Evolutionary conservation across 1,140 invertebrate species (phyloP), one percentile per base, ranked within the genome.

Genomic region (Aphelinus atriplicis): DNA sequence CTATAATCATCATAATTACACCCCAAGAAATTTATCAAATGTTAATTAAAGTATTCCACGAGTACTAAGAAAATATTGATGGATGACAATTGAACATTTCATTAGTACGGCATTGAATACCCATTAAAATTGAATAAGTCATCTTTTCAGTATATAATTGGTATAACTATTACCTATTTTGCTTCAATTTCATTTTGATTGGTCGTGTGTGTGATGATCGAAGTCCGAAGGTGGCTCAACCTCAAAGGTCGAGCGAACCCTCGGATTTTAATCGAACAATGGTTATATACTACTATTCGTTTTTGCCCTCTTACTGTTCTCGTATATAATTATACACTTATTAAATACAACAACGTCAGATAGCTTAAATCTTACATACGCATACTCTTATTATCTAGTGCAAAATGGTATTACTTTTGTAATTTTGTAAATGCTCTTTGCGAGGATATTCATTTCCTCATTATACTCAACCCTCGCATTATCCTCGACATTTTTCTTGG

Each of bases 261-360:
- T 71, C 62, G 62, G 62, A 71, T 71, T 65, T 71, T 65, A 70
- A 71, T 75, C 73, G 62, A 66, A 70, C 60, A 46, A 63, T 69
- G 51, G n/a, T 64, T 70, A 73, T 57, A 58, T 73, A 60, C 42
- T 55, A 48, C n/a, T 26, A 57, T 57, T 57, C 9, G 5, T 61
- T 61, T 61, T 68, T 55, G 64, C 50, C 42, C 26, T 26, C 26
- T 26, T 26, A 26, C 26, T 26, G 26, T 26, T 50, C 61, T 26
- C 57, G 64, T 68, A 62, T 48, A 74, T 62, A 74, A 68, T 63
- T 58, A 74, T 68, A 74, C 68, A 66, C 45, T 74, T 60, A 62
- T 61, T 81, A 79, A 80, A 78, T 81, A 80, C 79, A 81, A 80
- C 79, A 81, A 82, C 79, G 76, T 79, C 78, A 72, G 77, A 78